These are phyloP conservation scores for Quiscalus mexicanus DNA, from an alignment of 2,113 vertebrate species.

Conservation along the genomic window DNA sequence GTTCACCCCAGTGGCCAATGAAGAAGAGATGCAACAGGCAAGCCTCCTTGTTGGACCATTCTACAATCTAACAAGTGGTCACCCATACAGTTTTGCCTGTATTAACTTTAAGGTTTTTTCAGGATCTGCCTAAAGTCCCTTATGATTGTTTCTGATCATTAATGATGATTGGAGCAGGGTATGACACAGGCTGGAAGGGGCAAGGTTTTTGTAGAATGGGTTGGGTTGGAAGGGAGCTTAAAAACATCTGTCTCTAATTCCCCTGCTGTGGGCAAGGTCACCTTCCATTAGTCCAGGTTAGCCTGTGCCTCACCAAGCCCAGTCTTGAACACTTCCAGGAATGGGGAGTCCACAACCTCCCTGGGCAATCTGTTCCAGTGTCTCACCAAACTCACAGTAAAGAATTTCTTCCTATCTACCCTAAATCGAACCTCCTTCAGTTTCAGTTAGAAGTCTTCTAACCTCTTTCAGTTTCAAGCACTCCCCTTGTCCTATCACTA, in stretches of 20 bases:
- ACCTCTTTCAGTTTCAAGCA: neutral
- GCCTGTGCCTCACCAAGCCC: neutral
- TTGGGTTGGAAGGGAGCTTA: neutral
- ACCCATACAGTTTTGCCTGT: neutral
- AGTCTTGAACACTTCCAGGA: neutral
- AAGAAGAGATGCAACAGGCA: neutral
- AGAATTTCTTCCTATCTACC: neutral
- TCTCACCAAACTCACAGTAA: neutral
- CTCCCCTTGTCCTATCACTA: neutral
- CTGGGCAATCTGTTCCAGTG: neutral
- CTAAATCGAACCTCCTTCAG: neutral
- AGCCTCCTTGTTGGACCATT: neutral
- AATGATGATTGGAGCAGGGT: neutral
- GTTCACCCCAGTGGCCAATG: fast-evolving
- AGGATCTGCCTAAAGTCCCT: neutral
- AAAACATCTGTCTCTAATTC: neutral
- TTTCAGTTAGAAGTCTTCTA: neutral
- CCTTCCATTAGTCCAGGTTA: neutral
- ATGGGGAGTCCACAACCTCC: neutral
- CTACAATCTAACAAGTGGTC: neutral
- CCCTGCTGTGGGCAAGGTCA: neutral
- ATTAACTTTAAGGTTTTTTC: neutral
- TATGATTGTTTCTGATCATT: neutral
- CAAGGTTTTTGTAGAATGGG: neutral
- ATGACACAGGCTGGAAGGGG: neutral